Base-by-base conservation (phyloP, 2,113 vertebrate species). In the Neotoma lepida region DNA sequence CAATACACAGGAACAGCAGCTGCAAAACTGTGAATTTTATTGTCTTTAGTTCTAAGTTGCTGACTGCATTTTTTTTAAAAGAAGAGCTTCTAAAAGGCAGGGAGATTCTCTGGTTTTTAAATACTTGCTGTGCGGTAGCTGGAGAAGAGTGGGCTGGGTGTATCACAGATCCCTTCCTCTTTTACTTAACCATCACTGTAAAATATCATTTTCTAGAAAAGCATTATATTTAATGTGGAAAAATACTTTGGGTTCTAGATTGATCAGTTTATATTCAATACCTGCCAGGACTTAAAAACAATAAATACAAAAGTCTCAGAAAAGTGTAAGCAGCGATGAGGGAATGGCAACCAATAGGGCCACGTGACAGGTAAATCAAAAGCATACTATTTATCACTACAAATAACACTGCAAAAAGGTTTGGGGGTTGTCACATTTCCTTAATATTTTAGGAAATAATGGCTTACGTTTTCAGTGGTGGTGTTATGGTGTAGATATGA, bases 11-110 rank as follows among this genome's bases (percentile, higher is more conserved):
- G 94, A 94, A 92, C 1, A 90, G 46, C 85, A 95, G 89, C 90
- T 87, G 78, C 96, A 64, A 96, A 92, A 88, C 77, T 90, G 91
- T 87, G 85, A 51, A 88, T 90, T 95, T 97, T 95, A 88, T 86
- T 97, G 63, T 90, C 26, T 94, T 90, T 74, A 33, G 46, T 93
- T 95, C 86, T 85, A 89, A 64, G 58, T 49, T 93, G 13, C 18
- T 93, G 82, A 87, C 1, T 78, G 93, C 8, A 70, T 4, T 20
- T 84, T 54, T n/a, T 70, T 70, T 22, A 61, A 82, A 94, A 17
- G 24, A 84, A 44, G 35, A 80, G n/a, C 17, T 88, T 93, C 74
- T 54, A 41, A 96, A 97, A 85, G 54, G 71, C 54, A 88, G 54
- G 54, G 84, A 76, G 58, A 46, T 63, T 86, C 94, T 93, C 94